These are phyloP conservation scores for Drosophila bocki DNA, from an alignment of 1,140 invertebrate genomes.

Conservation along the genomic window DNA sequence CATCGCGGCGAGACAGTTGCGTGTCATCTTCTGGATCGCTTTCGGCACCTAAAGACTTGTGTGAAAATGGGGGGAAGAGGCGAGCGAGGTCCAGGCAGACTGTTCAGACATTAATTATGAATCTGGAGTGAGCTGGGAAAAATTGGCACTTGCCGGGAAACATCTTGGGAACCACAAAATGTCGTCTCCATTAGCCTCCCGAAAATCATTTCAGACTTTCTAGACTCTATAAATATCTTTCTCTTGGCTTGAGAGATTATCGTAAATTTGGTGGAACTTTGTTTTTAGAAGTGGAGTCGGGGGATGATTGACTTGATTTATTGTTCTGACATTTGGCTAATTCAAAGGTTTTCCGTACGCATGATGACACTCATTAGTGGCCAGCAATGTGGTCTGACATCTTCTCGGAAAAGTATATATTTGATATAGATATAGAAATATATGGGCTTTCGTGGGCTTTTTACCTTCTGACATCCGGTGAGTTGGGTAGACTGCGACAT, in stretches of 20 bases:
- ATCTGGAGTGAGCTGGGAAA: conserved; percentile 62
- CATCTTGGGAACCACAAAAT: conserved; percentile 63
- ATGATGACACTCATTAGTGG: conserved; percentile 75
- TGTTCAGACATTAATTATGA: conserved; percentile 72
- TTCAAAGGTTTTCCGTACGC: conserved; percentile 46
- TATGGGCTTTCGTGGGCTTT: conserved; percentile 5
- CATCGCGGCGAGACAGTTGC: conserved; percentile 43
- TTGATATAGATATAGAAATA: conserved; percentile 15
- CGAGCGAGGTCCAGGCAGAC: conserved; percentile 15
- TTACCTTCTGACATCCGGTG: conserved; percentile 88
- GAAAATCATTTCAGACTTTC: conserved; percentile 31
- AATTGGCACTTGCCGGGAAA: conserved; percentile 60
- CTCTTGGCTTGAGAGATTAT: conserved; percentile 53
- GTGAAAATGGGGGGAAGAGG: neutral
- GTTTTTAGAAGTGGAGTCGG: conserved; percentile 36
- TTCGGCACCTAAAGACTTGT: conserved; percentile 64
- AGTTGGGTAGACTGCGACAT: conserved; percentile 88
- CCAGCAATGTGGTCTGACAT: conserved; percentile 33
- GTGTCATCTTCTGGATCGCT: conserved; percentile 60
- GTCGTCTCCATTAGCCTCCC: conserved; percentile 76
- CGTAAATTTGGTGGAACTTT: conserved; percentile 72
- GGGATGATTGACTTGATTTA: conserved; percentile 66
- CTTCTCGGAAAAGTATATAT: conserved; percentile 28
- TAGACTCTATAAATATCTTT: conserved; percentile 34
- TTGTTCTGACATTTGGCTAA: conserved; percentile 73